These are phyloP conservation scores for Ciona savignyi DNA, from an alignment of 23 tunicate genomes.

Conservation along the genomic window DNA sequence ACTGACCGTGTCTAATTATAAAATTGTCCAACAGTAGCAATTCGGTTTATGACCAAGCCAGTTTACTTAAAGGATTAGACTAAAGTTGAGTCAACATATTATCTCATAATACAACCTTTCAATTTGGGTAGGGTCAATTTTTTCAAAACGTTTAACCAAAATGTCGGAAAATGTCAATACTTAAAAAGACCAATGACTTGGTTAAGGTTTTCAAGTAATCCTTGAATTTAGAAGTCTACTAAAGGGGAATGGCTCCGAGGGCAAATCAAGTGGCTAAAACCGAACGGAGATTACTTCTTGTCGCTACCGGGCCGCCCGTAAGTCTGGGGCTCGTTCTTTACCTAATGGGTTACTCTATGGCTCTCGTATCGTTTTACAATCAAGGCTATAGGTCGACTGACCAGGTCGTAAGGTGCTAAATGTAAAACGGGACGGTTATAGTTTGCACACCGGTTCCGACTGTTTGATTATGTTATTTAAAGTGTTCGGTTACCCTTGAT, in stretches of 20 bases:
- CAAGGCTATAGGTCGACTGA: background rate
- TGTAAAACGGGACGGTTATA: background rate
- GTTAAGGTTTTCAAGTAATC: background rate
- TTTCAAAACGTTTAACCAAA: background rate
- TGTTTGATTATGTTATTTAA: background rate
- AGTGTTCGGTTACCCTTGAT: background rate
- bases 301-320: background rate
- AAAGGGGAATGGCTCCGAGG: no score
- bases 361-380: background rate
- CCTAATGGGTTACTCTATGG: background rate
- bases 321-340: background rate
- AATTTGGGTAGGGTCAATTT: background rate
- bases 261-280: no score
- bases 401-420: conserved; percentile 1
- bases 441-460: background rate
- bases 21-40: background rate
- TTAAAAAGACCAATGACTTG: background rate
- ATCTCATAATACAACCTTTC: background rate
- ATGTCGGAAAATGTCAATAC: background rate
- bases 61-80: background rate
- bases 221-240: background rate
- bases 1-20: background rate
- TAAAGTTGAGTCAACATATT: background rate
- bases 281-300: background rate
- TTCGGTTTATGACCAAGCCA: background rate